A percentile compares a stretch with the other conserved stretches of the same genome.
Evolutionary conservation across 2,113 vertebrate genomes (phyloP).

Genomic region (Geococcyx californianus): DNA sequence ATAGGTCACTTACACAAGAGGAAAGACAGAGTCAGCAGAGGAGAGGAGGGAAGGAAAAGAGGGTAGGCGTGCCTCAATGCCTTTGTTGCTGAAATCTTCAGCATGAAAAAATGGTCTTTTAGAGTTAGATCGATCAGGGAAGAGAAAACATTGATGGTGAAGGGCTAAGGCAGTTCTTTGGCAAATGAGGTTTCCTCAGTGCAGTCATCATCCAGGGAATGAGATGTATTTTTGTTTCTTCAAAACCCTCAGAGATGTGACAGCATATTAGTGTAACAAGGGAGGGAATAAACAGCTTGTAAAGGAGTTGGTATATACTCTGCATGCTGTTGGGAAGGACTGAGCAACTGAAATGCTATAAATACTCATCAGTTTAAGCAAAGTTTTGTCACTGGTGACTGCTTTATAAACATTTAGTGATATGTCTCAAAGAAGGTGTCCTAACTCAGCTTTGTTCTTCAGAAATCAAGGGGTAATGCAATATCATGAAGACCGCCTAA

Average conservation of each 20-base stretch:
- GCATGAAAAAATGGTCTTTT: background rate
- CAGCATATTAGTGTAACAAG: background rate
- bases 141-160: accelerated
- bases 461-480: background rate
- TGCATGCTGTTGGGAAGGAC: background rate
- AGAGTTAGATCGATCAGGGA: background rate
- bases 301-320: background rate
- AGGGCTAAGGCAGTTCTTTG: background rate
- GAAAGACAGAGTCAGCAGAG: background rate
- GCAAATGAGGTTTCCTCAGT: background rate
- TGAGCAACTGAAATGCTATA: background rate
- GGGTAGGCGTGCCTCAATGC: background rate
- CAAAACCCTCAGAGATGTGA: background rate
- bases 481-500: background rate
- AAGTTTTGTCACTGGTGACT: background rate
- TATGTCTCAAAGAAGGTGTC: background rate
- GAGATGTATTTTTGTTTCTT: background rate
- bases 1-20: background rate
- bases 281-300: background rate
- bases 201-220: background rate
- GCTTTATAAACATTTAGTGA: background rate
- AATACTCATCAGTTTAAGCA: background rate
- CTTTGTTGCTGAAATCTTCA: background rate
- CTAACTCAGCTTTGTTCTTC: background rate
- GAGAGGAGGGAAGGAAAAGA: background rate